Conservation (phyloP, 2,888 invertebrate genomes). For the Drosophila nr. perissopoda region DNA sequence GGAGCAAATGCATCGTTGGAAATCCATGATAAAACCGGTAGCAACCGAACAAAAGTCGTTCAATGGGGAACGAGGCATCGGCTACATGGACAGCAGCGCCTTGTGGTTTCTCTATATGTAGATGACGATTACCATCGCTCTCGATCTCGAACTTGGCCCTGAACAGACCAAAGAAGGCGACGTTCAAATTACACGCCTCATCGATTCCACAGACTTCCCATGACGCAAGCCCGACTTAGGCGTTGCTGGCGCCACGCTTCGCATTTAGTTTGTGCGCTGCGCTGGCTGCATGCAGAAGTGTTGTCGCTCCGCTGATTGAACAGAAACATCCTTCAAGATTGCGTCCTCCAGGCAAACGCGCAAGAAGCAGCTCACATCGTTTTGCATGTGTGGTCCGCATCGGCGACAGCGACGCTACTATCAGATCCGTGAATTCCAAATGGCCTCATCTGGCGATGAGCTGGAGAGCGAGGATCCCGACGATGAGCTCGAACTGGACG, state of each 20-base stretch:
- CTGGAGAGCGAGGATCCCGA: slow-evolving; percentile 78
- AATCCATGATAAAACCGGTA: slow-evolving; percentile 19
- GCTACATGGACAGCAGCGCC: slow-evolving; percentile 60
- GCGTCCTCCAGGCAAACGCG: slow-evolving; percentile 76
- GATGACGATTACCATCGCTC: slow-evolving; percentile 46
- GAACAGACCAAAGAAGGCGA: slow-evolving; percentile 59
- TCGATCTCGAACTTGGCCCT: slow-evolving; percentile 73
- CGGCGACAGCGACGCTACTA: slow-evolving; percentile 79
- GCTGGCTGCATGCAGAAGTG: slow-evolving; percentile 44
- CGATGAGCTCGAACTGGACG: slow-evolving; percentile 69
- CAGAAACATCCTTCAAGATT: slow-evolving; percentile 79
- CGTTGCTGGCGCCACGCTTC: slow-evolving; percentile 11
- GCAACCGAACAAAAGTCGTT: not conserved
- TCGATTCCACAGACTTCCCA: slow-evolving; percentile 35
- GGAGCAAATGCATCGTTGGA: slow-evolving; percentile 55
- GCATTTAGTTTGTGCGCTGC: slow-evolving; percentile 51
- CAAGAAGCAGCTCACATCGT: slow-evolving; percentile 78
- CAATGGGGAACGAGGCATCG: not conserved
- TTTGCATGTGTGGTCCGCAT: slow-evolving; percentile 83
- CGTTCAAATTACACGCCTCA: slow-evolving; percentile 75
- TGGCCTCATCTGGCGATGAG: slow-evolving; percentile 78
- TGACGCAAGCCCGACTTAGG: slow-evolving; percentile 21
- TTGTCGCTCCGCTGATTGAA: slow-evolving; percentile 18
- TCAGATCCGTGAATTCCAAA: slow-evolving; percentile 79
- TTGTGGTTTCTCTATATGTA: slow-evolving; percentile 66